Percentiles rank a stretch among this genome's conserved stretches.
These are phyloP conservation scores for Iselma pallidipennis DNA, from an alignment of 2,888 invertebrate genomes.

Conservation along the genomic window DNA sequence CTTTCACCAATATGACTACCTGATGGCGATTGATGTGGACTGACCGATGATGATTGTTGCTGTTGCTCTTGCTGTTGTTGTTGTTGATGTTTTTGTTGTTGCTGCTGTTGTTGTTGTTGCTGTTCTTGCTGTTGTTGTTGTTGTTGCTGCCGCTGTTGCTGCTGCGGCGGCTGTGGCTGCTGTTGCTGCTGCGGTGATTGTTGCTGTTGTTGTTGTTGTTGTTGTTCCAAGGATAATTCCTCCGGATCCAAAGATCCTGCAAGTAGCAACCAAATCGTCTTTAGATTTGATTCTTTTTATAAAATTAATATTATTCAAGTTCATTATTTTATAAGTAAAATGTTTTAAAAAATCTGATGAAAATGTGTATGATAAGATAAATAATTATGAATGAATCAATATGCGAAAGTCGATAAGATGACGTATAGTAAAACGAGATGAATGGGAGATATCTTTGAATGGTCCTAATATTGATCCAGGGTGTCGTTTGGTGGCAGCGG, in stretches of 20 bases:
- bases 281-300: background rate
- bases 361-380: slow-evolving; percentile 9
- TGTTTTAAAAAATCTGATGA: background rate
- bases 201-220: slow-evolving; percentile 49
- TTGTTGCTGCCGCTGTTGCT: slow-evolving; percentile 47
- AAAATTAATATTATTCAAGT: slow-evolving; percentile 3
- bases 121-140: slow-evolving; percentile 28
- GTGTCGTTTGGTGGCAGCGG: slow-evolving; percentile 36
- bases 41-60: slow-evolving; percentile 27
- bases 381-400: slow-evolving; percentile 1
- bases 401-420: slow-evolving; percentile 16
- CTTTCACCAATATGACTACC: slow-evolving; percentile 59
- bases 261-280: slow-evolving; percentile 50
- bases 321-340: background rate
- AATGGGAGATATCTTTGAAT: slow-evolving; percentile 36
- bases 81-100: slow-evolving; percentile 31
- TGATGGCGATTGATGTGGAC: slow-evolving; percentile 47
- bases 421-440: slow-evolving; percentile 23
- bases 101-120: slow-evolving; percentile 28
- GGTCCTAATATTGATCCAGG: slow-evolving; percentile 43
- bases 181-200: slow-evolving; percentile 47
- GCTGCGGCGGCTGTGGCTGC: slow-evolving; percentile 48
- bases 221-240: slow-evolving; percentile 73
- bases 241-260: slow-evolving; percentile 80
- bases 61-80: slow-evolving; percentile 31